Base-by-base conservation (phyloP, 2,113 vertebrate genomes). In the Hyla sarda region DNA sequence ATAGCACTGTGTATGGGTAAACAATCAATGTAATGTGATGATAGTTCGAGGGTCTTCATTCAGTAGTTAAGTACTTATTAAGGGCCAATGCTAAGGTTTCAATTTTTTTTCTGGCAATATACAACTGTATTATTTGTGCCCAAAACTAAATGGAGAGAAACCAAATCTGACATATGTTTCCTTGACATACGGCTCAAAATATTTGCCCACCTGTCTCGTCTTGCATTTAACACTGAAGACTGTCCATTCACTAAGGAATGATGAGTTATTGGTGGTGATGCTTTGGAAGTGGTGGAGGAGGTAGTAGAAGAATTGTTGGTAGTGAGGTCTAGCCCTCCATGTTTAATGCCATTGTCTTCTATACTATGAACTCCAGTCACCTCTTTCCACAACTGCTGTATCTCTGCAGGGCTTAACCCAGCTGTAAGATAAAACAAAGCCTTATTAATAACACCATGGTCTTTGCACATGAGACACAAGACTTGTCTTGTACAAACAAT, bases 311-410 rank as follows among this genome's bases (percentile, higher is more conserved):
- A 96, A 95, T 96, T 98, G 95, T 96, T 98, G 91, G 97, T 98
- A 92, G 96, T 97, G 93, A 99, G 97, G 95, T 99, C 98, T 90
- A 99, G 93, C 89, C 98, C 98, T 91, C 95, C 95, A 87, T 97
- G 96, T 92, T 97, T 97, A 91, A 96, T 92, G 91, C 95, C 95
- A 90, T 95, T 96, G 93, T 97, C 96, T 94, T 97, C 96, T 95
- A 97, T 94, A 92, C 90, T 95, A 92, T 97, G 96, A 90, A 93
- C 94, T 82, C 95, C 94, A 90, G 98, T 98, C 92, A 99, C 98
- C 88, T 99, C 98, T 93, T 99, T 99, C 98, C 98, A 99, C 90
- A 99, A 91, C 94, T 99, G 98, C 94, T 99, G 98, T 91, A 99
- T 98, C 93, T 99, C 98, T 84, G 97, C 98, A 58, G 98, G 97